Evolutionary conservation across 2,797 vertebrate genomes (phyloP).

Genomic region (Pseudopleuronectes americanus): DNA sequence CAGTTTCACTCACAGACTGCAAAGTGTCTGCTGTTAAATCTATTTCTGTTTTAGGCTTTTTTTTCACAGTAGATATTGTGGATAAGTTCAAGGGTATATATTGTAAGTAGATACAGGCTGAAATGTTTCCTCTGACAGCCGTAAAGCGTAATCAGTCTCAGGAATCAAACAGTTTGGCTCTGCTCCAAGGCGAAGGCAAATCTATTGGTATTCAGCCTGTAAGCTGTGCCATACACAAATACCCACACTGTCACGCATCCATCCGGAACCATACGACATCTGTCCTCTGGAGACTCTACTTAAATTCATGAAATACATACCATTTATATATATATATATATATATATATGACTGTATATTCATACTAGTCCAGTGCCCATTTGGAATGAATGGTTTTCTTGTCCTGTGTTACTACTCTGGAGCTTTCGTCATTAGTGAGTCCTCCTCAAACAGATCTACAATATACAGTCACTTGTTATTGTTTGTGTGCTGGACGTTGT

Average conservation of each 20-base stretch:
- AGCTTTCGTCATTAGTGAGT: no score
- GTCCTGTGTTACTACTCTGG: no score
- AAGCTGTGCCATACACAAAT: constrained; percentile 55
- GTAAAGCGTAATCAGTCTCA: constrained; percentile 50
- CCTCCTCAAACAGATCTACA: no score
- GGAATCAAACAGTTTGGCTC: constrained; percentile 66
- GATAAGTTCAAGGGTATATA: constrained; percentile 20
- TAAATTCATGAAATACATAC: constrained; percentile 13
- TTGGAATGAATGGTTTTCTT: no score
- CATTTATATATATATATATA: constrained; percentile 24
- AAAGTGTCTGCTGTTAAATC: constrained; percentile 39
- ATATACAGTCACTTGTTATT: no score
- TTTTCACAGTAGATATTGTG: constrained; percentile 22
- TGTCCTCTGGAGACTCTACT: constrained; percentile 31
- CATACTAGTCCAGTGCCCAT: no score
- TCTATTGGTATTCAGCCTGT: constrained; percentile 68
- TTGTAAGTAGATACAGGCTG: constrained; percentile 39
- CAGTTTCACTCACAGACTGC: constrained; percentile 18
- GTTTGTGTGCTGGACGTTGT: no score
- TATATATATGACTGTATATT: not conserved
- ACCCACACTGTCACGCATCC: constrained; percentile 58
- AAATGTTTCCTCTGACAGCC: constrained; percentile 58
- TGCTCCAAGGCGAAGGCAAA: constrained; percentile 56
- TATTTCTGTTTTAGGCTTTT: constrained; percentile 26
- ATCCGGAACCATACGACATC: constrained; percentile 56